Evolutionary conservation across 2,113 vertebrate genomes (phyloP), one percentile per base, ranked within the genome.

Genomic region (Stegastes partitus): DNA sequence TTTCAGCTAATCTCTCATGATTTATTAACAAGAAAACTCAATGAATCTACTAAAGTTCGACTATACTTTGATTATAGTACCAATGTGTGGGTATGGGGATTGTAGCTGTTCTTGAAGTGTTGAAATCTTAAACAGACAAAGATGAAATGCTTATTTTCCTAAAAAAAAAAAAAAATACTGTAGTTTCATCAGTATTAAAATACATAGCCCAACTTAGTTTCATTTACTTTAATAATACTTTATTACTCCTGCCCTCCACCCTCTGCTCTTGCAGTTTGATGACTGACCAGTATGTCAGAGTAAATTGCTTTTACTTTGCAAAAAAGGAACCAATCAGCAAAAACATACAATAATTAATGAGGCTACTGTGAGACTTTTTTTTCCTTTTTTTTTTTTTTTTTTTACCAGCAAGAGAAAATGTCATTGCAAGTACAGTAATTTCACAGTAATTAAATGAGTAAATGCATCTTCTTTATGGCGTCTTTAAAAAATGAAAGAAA

Each of bases 391-490:
- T n/a, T n/a, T n/a, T n/a, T 31, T 31, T 31, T 31, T 31, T 31
- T 34, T 34, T 2, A 9, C 9, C 37, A 34, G 31, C 7, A 53
- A 65, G 31, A 74, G n/a, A 79, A 74, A 25, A 23, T 59, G 47
- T 68, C 53, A 66, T n/a, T 53, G 45, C 61, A 45, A 87, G 31
- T 67, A 79, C 4, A 81, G 45, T 77, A 28, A 90, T 82, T 89
- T 85, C 85, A 87, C 74, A 82, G 77, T 55, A 25, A 85, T 70
- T 83, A 63, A 77, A 79, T 68, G 45, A 74, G 31, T 0, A 73
- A 73, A 83, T 89, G 42, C 53, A 61, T 47, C 45, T 74, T 50
- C 53, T 18, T 21, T 77, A 69, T 23, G 37, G 50, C 0, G 16
- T 80, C 61, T 79, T 54, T 15, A 15, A 37, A 64, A 50, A 58